Conservation (phyloP, 2,797 vertebrate genomes). For the Diplodus sargus region DNA sequence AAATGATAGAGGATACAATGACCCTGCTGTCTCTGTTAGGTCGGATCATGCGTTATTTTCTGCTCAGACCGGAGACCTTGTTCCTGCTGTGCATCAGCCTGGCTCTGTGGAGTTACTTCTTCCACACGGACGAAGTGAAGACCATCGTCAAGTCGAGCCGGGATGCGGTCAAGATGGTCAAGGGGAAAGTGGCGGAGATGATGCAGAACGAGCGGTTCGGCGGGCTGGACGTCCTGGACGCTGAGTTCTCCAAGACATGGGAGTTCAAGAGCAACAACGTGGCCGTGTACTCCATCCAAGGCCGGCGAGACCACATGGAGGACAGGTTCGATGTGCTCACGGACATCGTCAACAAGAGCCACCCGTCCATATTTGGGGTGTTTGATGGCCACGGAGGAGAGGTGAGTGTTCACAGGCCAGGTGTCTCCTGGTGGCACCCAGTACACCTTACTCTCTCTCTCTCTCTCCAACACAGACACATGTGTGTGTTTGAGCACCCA, state of each 20-base stretch:
- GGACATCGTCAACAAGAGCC: conserved; percentile 94
- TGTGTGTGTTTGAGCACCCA: too few species aligned
- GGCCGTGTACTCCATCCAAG: conserved; percentile 98
- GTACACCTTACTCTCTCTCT: neutral
- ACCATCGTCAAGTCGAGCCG: conserved; percentile 99
- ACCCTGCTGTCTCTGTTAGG: conserved; percentile 99
- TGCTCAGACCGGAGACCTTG: conserved; percentile 98
- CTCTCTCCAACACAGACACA: neutral
- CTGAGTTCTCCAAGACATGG: conserved; percentile 99
- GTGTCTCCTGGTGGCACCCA: neutral
- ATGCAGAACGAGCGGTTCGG: conserved; percentile 97
- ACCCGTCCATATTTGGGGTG: conserved; percentile 97
- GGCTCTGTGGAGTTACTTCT: conserved; percentile 99
- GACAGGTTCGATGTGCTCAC: conserved; percentile 96
- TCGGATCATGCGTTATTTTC: conserved; percentile 99
- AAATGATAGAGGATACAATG: conserved; percentile 97
- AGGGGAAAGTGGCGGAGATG: conserved; percentile 99
- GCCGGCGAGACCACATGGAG: conserved; percentile 99
- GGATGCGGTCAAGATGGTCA: conserved; percentile 99
- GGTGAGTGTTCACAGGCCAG: conserved; percentile 82
- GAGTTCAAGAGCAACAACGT: conserved; percentile 97
- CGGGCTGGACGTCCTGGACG: conserved; percentile 93
- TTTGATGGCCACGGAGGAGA: conserved; percentile 99
- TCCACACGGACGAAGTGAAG: conserved; percentile 99
- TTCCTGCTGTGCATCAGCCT: conserved; percentile 98